Percentiles rank a stretch among this genome's conserved stretches.
Conservation (phyloP, 2,888 invertebrate species). For the Nemoura dubitans region DNA sequence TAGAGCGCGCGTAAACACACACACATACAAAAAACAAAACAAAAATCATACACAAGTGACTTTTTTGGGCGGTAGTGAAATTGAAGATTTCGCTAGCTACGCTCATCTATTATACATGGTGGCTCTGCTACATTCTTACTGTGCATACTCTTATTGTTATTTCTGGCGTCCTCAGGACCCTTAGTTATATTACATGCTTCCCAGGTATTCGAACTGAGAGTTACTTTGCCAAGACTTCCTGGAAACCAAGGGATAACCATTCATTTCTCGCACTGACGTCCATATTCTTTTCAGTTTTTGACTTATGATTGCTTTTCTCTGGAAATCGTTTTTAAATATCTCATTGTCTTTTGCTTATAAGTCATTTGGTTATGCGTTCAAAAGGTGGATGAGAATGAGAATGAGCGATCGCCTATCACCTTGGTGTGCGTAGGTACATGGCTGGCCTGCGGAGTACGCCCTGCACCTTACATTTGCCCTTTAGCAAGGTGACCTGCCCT, state of each 20-base stretch:
- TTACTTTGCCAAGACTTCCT: neutral
- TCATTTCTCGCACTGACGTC: neutral
- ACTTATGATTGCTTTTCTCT: neutral
- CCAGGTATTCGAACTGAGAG: neutral
- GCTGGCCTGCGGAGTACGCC: neutral
- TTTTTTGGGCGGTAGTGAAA: no score
- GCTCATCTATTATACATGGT: no score
- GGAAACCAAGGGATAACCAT: neutral
- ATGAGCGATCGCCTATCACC: neutral
- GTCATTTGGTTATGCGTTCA: neutral
- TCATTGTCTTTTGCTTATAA: neutral
- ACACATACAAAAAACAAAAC: no score
- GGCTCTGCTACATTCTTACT: no score
- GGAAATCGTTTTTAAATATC: neutral
- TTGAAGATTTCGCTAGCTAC: no score
- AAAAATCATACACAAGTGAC: no score
- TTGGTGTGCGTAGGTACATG: neutral
- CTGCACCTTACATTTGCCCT: neutral
- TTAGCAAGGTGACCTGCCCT: neutral
- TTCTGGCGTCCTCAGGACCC: no score
- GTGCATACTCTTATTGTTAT: no score
- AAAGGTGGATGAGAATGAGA: neutral
- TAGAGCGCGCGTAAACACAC: no score
- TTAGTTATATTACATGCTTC: no score
- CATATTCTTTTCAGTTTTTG: neutral